Evolutionary conservation across 2,797 vertebrate species (phyloP), one percentile per base, ranked within the genome.

Genomic region (Helarctos malayanus): DNA sequence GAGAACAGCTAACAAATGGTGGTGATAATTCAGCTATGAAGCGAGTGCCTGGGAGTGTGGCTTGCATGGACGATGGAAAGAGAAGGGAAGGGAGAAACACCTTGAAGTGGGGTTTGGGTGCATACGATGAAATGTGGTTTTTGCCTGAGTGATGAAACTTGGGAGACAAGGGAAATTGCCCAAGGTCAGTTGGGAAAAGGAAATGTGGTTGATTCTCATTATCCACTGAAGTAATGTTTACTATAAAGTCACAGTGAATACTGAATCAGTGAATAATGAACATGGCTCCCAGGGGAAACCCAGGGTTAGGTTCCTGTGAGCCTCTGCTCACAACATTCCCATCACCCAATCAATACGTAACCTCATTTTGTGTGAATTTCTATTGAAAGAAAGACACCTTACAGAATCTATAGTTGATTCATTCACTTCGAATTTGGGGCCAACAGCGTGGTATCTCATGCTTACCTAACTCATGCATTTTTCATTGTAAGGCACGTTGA

Each of bases 371-470:
- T 49, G 57, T 83, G 69, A 52, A 12, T 63, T 73, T 54, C 3
- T 3, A 5, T 61, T 27, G 16, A 27, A 65, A 76, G 35, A 14
- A 49, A 32, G 45, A 49, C 35, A 3, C 14, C 25, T 3, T 18
- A 4, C 41, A 29, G 35, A 78, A 69, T 25, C 23, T 12, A 12
- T 0, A 4, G 18, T 80, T 59, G 23, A 49, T 59, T 49, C 71
- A 38, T 14, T 71, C 19, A 9, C 3, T 0, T 7, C 16, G n/a
- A 27, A 59, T 41, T 71, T 45, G 7, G 2, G 3, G 3, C 19
- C 15, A n/a, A 27, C 21, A 5, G 18, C n/a, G 6, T 3, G 0
- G 0, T 41, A 5, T 8, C 15, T 69, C 1, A 1, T 69, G 6
- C 27, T 61, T 21, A 13, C 41, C 27, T 35, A 8, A 63, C 0